Percentiles rank a stretch among this genome's conserved stretches.
phyloP scores from a whole-genome alignment of 2,888 invertebrate genomes.

The Dasysyrphus tricinctus region DNA sequence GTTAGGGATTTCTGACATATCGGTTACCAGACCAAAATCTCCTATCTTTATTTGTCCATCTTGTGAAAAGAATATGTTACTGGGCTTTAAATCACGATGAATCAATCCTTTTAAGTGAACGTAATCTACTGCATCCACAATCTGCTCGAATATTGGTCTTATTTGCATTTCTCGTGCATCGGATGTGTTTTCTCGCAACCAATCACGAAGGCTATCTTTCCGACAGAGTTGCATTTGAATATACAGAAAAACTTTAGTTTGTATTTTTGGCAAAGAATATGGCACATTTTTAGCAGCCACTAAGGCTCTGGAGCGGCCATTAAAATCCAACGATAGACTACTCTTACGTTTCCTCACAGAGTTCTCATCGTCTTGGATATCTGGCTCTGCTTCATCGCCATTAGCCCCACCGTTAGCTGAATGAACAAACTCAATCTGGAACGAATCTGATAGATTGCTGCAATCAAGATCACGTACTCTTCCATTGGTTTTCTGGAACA shows the following conservation, averaged over 20 bases:
- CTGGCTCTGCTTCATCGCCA: background rate
- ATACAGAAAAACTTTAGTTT: slow-evolving; percentile 90
- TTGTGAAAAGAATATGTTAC: slow-evolving; percentile 96
- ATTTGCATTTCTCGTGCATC: slow-evolving; percentile 84
- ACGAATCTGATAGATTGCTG: slow-evolving; percentile 82
- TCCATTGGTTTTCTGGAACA: slow-evolving; percentile 35
- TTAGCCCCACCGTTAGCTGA: slow-evolving; percentile 76
- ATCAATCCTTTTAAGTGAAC: slow-evolving; percentile 96
- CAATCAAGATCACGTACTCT: slow-evolving; percentile 78
- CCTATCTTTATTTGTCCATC: slow-evolving; percentile 97
- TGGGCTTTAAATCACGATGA: slow-evolving; percentile 97
- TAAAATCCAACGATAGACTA: slow-evolving; percentile 51
- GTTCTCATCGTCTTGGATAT: slow-evolving; percentile 47
- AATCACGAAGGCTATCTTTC: slow-evolving; percentile 94
- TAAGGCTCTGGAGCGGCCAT: slow-evolving; percentile 56
- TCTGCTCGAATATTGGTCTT: slow-evolving; percentile 92
- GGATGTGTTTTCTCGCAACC: slow-evolving; percentile 88
- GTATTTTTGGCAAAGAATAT: slow-evolving; percentile 76
- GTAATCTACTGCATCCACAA: slow-evolving; percentile 97
- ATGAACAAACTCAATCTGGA: slow-evolving; percentile 82
- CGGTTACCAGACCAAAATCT: slow-evolving; percentile 98
- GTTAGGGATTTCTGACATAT: slow-evolving; percentile 87
- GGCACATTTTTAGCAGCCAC: slow-evolving; percentile 45
- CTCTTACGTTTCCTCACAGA: slow-evolving; percentile 41
- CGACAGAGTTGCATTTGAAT: slow-evolving; percentile 99